Percentiles rank a stretch among this genome's conserved stretches.
These are phyloP conservation scores for Calameuta pallipes DNA, from an alignment of 2,888 invertebrate genomes.

Conservation along the genomic window DNA sequence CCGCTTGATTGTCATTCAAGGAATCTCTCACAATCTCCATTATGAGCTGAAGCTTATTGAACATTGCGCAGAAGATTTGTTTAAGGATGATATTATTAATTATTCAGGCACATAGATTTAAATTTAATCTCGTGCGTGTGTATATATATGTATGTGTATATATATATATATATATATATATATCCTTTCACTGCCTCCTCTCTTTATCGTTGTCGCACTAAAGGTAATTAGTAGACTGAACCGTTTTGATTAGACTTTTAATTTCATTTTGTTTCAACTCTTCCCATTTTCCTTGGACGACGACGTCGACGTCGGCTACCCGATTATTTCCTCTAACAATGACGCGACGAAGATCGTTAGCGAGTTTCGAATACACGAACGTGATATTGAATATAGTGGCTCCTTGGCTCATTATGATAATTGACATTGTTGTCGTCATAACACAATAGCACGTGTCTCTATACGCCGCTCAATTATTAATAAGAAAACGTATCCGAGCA, in stretches of 20 bases:
- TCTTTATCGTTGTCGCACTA: background rate
- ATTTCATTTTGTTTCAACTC: background rate
- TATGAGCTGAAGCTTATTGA: too few species aligned
- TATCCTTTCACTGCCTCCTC: background rate
- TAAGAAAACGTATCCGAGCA: background rate
- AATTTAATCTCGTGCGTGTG: too few species aligned
- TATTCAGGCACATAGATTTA: too few species aligned
- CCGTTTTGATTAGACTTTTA: background rate
- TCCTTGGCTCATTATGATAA: background rate
- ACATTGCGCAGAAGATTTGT: too few species aligned
- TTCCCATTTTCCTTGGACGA: too few species aligned
- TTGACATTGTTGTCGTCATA: background rate
- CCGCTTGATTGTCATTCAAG: too few species aligned
- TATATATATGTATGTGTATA: too few species aligned
- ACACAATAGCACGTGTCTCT: background rate
- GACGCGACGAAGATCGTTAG: background rate
- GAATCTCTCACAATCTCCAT: too few species aligned
- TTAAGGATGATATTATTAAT: too few species aligned
- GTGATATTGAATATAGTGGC: background rate
- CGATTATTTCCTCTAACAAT: background rate
- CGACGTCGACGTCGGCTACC: background rate
- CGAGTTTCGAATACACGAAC: background rate
- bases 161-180: background rate
- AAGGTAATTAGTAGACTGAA: background rate
- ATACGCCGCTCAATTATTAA: background rate